Evolutionary conservation across 2,113 vertebrate genomes (phyloP), one percentile per base, ranked within the genome.

Genomic region (Brachyhypopomus occidentalis): DNA sequence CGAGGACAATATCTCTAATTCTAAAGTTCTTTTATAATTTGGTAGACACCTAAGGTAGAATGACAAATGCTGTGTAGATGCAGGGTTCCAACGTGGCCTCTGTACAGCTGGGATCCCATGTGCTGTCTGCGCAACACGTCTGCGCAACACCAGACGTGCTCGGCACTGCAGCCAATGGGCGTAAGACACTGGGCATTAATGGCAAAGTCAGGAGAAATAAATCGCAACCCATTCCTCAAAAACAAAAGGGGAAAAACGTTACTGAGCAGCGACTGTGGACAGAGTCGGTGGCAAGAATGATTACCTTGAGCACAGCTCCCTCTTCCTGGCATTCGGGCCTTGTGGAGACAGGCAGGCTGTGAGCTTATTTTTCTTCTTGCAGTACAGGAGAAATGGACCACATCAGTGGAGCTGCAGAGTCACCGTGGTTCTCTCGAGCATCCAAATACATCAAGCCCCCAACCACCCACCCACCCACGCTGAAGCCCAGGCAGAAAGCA

Each of bases 381-480:
- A 77, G 84, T 84, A 81, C 72, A 75, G 77, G 79, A 66, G 86
- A 88, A 87, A 87, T 84, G 78, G 72, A 87, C 81, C 73, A 81
- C 83, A 85, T 90, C 80, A 63, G 73, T 89, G 83, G 69, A 41
- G 79, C 85, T 56, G 81, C 78, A 55, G 79, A 82, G 83, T 79
- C 84, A 70, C 86, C 76, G 78, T 76, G 23, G 82, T 77, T 77
- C 77, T 79, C 34, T 52, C 75, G 64, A 83, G 84, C 77, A n/a
- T 67, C 70, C 83, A 83, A 75, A 88, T 88, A 63, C 77, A 86
- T 86, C 86, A 87, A 67, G 23, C 70, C 62, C 41, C 59, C 30
- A 56, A 41, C 82, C 45, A 77, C 88, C 30, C 38, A 82, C 60
- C 38, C 38, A 59, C 86, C 73, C 45, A 52, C 45, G 12, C 12